A percentile compares a stretch with the other conserved stretches of the same genome.
phyloP scores from a whole-genome alignment of 1,140 invertebrate genomes.

The Drosophila tropicalis region DNA sequence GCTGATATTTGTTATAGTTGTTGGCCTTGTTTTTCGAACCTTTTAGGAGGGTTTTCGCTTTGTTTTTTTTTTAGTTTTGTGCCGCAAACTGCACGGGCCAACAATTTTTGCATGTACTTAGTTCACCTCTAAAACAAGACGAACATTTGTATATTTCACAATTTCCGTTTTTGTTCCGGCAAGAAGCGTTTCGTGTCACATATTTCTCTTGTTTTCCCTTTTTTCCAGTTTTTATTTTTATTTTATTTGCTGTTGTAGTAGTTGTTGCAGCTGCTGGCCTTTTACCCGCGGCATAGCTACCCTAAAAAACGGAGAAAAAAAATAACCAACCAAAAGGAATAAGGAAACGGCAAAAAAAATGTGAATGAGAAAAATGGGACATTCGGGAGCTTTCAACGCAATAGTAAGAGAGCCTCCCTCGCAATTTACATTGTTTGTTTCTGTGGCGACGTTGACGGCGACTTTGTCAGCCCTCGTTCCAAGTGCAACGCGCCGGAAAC shows the following conservation, averaged over 20 bases:
- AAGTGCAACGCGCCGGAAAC: slow-evolving; percentile 68
- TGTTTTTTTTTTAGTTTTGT: slow-evolving; percentile 40
- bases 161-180: slow-evolving; percentile 74
- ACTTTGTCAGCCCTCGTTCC: slow-evolving; percentile 53
- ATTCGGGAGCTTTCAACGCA: slow-evolving; percentile 79
- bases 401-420: slow-evolving; percentile 59
- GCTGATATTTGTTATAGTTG: slow-evolving; percentile 1
- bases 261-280: slow-evolving; percentile 49
- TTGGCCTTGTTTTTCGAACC: not conserved
- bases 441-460: slow-evolving; percentile 35
- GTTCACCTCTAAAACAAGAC: slow-evolving; percentile 64
- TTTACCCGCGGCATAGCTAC: slow-evolving; percentile 47
- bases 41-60: slow-evolving; percentile 30
- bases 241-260: slow-evolving; percentile 46
- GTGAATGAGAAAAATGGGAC: slow-evolving; percentile 55
- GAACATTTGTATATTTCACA: slow-evolving; percentile 79
- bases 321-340: slow-evolving; percentile 6
- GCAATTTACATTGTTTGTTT: slow-evolving; percentile 74
- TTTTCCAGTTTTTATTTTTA: slow-evolving; percentile 28
- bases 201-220: slow-evolving; percentile 55
- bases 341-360: not conserved
- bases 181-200: slow-evolving; percentile 73
- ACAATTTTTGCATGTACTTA: slow-evolving; percentile 50
- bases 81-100: slow-evolving; percentile 3
- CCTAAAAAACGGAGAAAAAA: slow-evolving; percentile 8